Percentiles rank a stretch among this genome's conserved stretches.
phyloP scores from a whole-genome alignment of 2,113 vertebrate species.

The Promerops cafer region DNA sequence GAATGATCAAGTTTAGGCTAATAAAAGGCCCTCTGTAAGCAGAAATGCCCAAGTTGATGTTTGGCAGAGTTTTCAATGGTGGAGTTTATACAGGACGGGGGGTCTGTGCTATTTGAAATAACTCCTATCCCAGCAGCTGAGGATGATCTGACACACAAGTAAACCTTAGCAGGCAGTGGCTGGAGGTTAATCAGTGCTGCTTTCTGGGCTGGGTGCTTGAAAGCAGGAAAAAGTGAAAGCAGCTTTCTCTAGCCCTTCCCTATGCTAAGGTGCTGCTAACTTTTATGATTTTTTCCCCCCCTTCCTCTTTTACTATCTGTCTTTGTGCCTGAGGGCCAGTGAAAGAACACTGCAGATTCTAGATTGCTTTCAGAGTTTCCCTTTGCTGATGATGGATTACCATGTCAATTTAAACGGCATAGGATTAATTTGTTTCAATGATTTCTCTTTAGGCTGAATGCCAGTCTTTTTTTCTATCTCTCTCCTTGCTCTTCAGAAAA shows the following conservation, averaged over 20 bases:
- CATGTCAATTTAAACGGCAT: conserved; percentile 96
- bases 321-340: conserved; percentile 84
- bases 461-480: conserved; percentile 80
- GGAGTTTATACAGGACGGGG: conserved; percentile 25
- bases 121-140: not conserved
- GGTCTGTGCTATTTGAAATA: not conserved
- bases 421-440: conserved; percentile 99
- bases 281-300: conserved; percentile 58
- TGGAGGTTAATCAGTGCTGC: conserved; percentile 15
- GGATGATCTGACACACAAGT: not conserved
- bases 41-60: conserved; percentile 14
- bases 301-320: conserved; percentile 72
- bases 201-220: not conserved
- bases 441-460: conserved; percentile 93
- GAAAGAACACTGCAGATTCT: conserved; percentile 86
- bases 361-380: conserved; percentile 91
- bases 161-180: conserved; percentile 5
- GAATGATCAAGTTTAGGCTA: conserved; percentile 47
- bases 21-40: conserved; percentile 53
- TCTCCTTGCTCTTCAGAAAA: conserved; percentile 54
- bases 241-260: conserved; percentile 9
- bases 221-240: conserved; percentile 25
- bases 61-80: conserved; percentile 1
- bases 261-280: conserved; percentile 70
- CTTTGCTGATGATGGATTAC: conserved; percentile 97